Evolutionary conservation across 2,888 invertebrate species (phyloP), one percentile per base, ranked within the genome.

Genomic region (Trissolcus brochymenae): DNA sequence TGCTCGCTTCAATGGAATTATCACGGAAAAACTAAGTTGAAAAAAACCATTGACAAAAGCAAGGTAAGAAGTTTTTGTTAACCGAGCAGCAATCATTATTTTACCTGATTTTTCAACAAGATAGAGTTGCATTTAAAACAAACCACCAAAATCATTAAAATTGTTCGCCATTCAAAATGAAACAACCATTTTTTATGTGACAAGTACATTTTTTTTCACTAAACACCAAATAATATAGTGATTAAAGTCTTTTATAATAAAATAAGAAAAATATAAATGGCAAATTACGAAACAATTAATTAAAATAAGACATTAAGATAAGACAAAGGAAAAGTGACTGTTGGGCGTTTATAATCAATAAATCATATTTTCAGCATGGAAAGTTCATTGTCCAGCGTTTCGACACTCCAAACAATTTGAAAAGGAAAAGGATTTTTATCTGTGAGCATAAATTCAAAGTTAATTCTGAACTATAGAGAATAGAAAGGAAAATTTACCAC

Each of bases 41-140:
- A 35, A 35, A 50, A 51, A 66, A 57, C 19, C 49, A 43, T 66
- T 66, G 50, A 50, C 56, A 50, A 21, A 66, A 57, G 49, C 40
- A 16, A 17, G 62, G 43, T 43, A 43, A 62, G 35, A 9, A 29
- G 53, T 25, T 61, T 61, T 54, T 19, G 35, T 11, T 43, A 16
- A 62, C 43, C 1, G 13, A 25, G 25, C 41, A 16, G 17, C 53
- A 62, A 62, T 62, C 40, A 43, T 25, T 6, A 43, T 41, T 51
- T 29, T 9, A 35, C 2, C 7, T 9, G 29, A 29, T 7, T 35
- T 9, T 35, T 35, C 35, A n/a, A n/a, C n/a, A n/a, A n/a, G n/a
- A n/a, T n/a, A n/a, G n/a, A n/a, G n/a, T n/a, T n/a, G n/a, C n/a
- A n/a, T n/a, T n/a, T n/a, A n/a, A n/a, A n/a, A n/a, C n/a, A n/a